Base-by-base conservation (phyloP, 2,113 vertebrate species). In the Alosa alosa region DNA sequence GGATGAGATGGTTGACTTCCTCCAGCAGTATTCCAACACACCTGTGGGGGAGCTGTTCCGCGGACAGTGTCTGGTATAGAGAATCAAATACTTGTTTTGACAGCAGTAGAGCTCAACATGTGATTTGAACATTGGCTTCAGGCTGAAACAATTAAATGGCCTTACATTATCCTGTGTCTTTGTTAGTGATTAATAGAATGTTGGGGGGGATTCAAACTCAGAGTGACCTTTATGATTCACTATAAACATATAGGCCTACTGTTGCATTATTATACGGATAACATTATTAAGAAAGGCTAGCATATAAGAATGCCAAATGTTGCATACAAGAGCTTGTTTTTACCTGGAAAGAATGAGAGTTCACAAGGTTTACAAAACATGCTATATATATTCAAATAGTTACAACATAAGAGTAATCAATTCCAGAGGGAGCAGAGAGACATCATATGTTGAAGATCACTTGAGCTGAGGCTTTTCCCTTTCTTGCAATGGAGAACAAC, bases 31-130 rank as follows among this genome's bases (percentile, higher is more conserved):
- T 88, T 92, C 90, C 0, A 85, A 88, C 81, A 78, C 85, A 15
- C 91, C 93, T 88, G 92, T 93, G 4, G 90, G 91, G 81, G 92
- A 93, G 86, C 88, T 95, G 86, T 95, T 95, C 82, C 81, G 91
- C 45, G 92, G 91, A 82, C 92, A 92, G 55, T 95, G 94, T 87
- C 92, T 52, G n/a, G 85, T 82, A n/a, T 90, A 64, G 87, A 7
- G 78, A 6, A 20, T 22, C 1, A 25, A 41, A 6, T 20, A 11
- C 25, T 36, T 36, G 64, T 1, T 72, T 72, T 36, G 9, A 72
- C 2, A 36, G 64, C 31, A 31, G 9, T 72, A 13, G 64, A 72
- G 11, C 31, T 36, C 64, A 36, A 10, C 3, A 72, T 72, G 64
- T 36, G 64, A 8, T 72, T 13, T 10, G n/a, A 36, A 13, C 10